These are phyloP conservation scores for Hipparchia semele DNA, from an alignment of 2,888 invertebrate genomes.

Conservation along the genomic window DNA sequence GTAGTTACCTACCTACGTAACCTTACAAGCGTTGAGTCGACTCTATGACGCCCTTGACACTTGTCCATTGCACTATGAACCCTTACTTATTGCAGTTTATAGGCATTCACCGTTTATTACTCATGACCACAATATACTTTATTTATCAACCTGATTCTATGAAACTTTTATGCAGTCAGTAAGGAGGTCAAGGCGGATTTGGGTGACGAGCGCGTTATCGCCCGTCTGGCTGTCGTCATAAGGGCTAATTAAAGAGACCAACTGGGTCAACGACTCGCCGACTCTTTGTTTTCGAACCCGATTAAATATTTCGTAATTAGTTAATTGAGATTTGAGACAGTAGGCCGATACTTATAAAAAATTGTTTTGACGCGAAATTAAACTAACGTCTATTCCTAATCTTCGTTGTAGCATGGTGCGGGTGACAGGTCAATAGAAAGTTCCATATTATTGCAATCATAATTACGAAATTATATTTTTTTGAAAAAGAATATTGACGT, in stretches of 20 bases:
- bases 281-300: constrained; percentile 64
- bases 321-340: constrained; percentile 19
- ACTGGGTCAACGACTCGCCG: constrained; percentile 77
- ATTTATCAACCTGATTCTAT: constrained; percentile 53
- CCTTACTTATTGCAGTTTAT: constrained; percentile 29
- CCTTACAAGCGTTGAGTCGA: not conserved
- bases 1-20: not conserved
- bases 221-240: constrained; percentile 50
- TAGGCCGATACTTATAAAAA: not conserved
- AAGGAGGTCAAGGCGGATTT: constrained; percentile 67
- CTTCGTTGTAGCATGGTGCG: too few relatives aligned
- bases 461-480: too few relatives aligned
- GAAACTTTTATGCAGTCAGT: constrained; percentile 47
- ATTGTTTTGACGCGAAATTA: constrained; percentile 4
- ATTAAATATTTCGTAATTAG: constrained; percentile 51
- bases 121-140: constrained; percentile 31
- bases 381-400: not conserved
- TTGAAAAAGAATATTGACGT: too few relatives aligned
- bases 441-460: too few relatives aligned
- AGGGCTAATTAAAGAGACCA: constrained; percentile 64
- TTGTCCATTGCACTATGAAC: constrained; percentile 40
- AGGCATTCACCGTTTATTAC: constrained; percentile 33
- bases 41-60: constrained; percentile 21
- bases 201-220: constrained; percentile 60
- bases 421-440: too few relatives aligned